Percentiles rank a stretch among this genome's conserved stretches.
Evolutionary conservation across 2,888 invertebrate genomes (phyloP).

Genomic region (Anoplius nigerrimus): DNA sequence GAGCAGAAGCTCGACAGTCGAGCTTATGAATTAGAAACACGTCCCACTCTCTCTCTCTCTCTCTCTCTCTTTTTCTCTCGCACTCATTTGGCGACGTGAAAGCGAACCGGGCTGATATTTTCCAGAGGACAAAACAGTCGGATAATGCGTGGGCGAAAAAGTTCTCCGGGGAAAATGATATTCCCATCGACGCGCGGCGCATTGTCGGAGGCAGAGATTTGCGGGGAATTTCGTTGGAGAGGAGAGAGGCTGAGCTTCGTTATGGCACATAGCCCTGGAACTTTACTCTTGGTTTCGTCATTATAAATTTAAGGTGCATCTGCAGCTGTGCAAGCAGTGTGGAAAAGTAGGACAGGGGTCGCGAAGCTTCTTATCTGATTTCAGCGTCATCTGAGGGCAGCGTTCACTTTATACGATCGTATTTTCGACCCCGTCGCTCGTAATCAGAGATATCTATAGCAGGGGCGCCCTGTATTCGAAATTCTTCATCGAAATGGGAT

Average conservation of each 20-base stretch:
- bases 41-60: too few species aligned
- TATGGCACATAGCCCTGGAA: slow-evolving; percentile 38
- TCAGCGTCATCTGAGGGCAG: slow-evolving; percentile 38
- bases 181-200: background rate
- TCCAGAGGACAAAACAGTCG: too few species aligned
- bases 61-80: too few species aligned
- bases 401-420: slow-evolving; percentile 43
- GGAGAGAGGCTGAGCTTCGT: slow-evolving; percentile 21
- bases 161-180: background rate
- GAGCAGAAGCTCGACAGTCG: too few species aligned
- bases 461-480: slow-evolving; percentile 15
- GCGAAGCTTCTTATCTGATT: slow-evolving; percentile 52
- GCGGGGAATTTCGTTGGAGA: too few species aligned
- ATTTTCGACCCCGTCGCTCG: slow-evolving; percentile 14
- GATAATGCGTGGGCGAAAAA: too few species aligned
- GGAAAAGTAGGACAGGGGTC: slow-evolving; percentile 51
- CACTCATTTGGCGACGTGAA: too few species aligned
- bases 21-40: too few species aligned
- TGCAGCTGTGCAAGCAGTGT: slow-evolving; percentile 40
- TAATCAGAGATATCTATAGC: slow-evolving; percentile 32
- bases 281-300: slow-evolving; percentile 40
- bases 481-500: slow-evolving; percentile 11
- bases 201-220: background rate
- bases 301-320: slow-evolving; percentile 57
- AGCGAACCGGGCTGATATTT: too few species aligned